Conservation (phyloP, 2,797 vertebrate genomes). For the Odontamblyopus rebecca region DNA sequence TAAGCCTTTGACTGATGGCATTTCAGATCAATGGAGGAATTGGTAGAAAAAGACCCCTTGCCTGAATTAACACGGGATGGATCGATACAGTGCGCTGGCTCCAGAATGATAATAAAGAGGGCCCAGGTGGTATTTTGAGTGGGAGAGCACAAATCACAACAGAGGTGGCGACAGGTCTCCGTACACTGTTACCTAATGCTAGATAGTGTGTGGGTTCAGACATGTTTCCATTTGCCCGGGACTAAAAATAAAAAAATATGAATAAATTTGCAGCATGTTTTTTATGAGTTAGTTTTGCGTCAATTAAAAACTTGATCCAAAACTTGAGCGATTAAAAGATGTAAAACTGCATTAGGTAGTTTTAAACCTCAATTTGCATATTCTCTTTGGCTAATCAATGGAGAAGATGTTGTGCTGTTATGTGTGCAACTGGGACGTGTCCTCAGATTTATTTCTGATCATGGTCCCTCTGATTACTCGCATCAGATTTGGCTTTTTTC, state of each 20-base stretch:
- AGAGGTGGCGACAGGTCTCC: constrained; percentile 45
- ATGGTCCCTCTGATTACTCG: too few relatives aligned
- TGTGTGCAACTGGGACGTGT: too few relatives aligned
- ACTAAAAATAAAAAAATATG: neutral
- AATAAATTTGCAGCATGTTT: too few relatives aligned
- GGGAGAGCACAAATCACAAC: constrained; percentile 45
- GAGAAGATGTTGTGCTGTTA: too few relatives aligned
- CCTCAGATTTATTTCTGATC: too few relatives aligned
- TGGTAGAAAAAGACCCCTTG: constrained; percentile 64
- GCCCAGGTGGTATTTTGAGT: constrained; percentile 21
- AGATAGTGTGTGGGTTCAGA: neutral
- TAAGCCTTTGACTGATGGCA: constrained; percentile 68
- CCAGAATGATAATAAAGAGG: constrained; percentile 52
- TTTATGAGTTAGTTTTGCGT: too few relatives aligned
- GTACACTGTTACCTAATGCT: constrained; percentile 47
- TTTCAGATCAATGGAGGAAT: constrained; percentile 73
- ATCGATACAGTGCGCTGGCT: constrained; percentile 59
- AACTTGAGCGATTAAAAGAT: too few relatives aligned
- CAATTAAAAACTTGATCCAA: too few relatives aligned
- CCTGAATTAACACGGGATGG: constrained; percentile 66
- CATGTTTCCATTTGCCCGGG: neutral
- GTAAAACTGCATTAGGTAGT: too few relatives aligned
- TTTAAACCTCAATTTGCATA: too few relatives aligned
- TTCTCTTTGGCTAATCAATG: too few relatives aligned
- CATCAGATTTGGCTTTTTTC: too few relatives aligned